Base-by-base conservation (phyloP, 2,888 invertebrate genomes). In the Zygothrica quintamaculata region DNA sequence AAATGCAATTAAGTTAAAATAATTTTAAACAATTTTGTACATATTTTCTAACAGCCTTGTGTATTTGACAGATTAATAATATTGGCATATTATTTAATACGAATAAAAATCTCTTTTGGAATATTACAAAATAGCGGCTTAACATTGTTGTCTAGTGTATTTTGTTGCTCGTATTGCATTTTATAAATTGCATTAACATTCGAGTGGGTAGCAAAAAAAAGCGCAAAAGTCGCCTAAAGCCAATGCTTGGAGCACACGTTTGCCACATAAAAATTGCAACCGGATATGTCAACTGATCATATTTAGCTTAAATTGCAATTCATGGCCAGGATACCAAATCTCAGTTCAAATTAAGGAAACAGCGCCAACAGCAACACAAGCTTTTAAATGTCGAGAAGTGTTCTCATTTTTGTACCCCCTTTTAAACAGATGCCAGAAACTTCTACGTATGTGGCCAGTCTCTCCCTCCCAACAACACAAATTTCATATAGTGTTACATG, bases 261-360 rank as follows among this genome's bases (percentile, higher is more conserved):
- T 48, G 31, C 18, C 46, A 33, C 50, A 55, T 57, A 55, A 76
- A 57, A 60, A 37, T 46, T 43, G 44, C 61, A 40, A 55, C 52
- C 42, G 52, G 39, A 77, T 71, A 85, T 85, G 86, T 76, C 86
- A 79, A 67, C 73, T 73, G 84, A 85, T 85, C 80, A 58, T 73
- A 80, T 85, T 80, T 73, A 79, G 62, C 31, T 76, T 47, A 67
- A 86, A 86, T 76, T 85, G 60, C 86, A 85, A 76, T 76, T 73
- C 47, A 72, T 58, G 50, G 50, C 57, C 51, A 29, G 39, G 34
- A 42, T 18, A 43, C 40, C 37, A 15, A 67, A 68, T 48, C 58
- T 44, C 57, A 40, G 46, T 18, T 34, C 40, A 12, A 51, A 40
- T 13, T 29, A 12, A 16, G 11, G 1, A 26, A 8, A 9, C 50